Conservation (phyloP, 2,113 vertebrate species). For the Etia nguti region DNA sequence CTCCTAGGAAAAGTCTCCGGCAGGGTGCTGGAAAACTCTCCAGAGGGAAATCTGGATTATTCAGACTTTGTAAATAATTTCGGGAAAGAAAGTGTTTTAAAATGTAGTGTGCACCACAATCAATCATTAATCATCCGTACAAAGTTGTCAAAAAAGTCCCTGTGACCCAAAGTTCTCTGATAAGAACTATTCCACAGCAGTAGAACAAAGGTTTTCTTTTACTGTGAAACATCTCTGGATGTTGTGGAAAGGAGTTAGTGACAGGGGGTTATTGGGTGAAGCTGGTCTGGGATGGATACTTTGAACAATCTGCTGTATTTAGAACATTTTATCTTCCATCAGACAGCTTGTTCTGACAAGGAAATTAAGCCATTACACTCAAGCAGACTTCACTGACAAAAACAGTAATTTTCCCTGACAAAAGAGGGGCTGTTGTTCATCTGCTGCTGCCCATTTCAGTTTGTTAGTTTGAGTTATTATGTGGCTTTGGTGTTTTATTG, state of each 20-base stretch:
- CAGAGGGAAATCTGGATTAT: not conserved
- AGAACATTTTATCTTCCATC: not conserved
- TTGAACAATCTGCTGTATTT: not conserved
- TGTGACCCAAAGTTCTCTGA: accelerated
- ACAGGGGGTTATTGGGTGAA: not conserved
- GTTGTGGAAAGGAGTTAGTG: not conserved
- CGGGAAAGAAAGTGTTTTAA: not conserved
- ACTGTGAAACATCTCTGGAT: not conserved
- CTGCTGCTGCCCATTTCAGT: not conserved
- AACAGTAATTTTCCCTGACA: not conserved
- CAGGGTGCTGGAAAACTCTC: not conserved
- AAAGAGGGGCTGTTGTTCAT: not conserved
- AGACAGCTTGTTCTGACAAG: not conserved
- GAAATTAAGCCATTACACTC: not conserved
- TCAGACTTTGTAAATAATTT: not conserved
- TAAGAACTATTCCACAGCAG: not conserved
- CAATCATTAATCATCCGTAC: not conserved
- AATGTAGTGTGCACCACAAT: not conserved
- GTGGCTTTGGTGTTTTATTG: not conserved
- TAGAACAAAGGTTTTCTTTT: not conserved
- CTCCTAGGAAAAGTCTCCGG: accelerated
- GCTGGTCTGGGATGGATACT: not conserved
- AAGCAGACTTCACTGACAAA: not conserved
- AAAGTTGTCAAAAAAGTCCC: not conserved
- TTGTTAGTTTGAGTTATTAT: not conserved